phyloP scores from a whole-genome alignment of 2,888 invertebrate species.

The Hanleya hanleyi region DNA sequence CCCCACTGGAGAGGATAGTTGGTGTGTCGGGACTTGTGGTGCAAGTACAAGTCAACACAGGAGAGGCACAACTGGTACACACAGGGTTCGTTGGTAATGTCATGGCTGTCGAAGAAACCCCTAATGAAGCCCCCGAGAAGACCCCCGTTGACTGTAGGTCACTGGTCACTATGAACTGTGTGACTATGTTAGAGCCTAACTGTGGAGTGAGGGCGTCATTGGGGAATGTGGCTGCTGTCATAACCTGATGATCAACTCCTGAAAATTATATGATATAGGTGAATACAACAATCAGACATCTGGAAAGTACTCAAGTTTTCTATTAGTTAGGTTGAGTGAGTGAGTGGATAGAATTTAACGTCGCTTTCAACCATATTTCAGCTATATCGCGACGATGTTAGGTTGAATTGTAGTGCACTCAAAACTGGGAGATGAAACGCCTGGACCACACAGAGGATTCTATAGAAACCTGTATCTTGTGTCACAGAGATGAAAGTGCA shows the following conservation, averaged over 20 bases:
- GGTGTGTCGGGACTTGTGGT: background rate
- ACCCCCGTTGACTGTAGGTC: slow-evolving; percentile 8
- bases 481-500: too few relatives aligned
- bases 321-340: too few relatives aligned
- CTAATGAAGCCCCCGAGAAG: background rate
- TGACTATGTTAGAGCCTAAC: slow-evolving; percentile 23
- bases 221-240: slow-evolving; percentile 13
- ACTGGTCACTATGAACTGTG: slow-evolving; percentile 29
- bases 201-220: slow-evolving; percentile 13
- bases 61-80: background rate
- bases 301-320: too few relatives aligned
- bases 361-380: too few relatives aligned
- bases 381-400: too few relatives aligned
- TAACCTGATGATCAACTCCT: background rate
- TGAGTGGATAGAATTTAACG: too few relatives aligned
- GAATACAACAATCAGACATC: background rate
- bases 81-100: background rate
- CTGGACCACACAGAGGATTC: too few relatives aligned
- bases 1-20: background rate
- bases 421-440: too few relatives aligned
- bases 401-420: too few relatives aligned
- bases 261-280: too few relatives aligned
- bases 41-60: background rate
- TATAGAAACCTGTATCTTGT: too few relatives aligned
- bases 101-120: background rate